phyloP scores from a whole-genome alignment of 1,140 invertebrate genomes.

The Ericerus pela region DNA sequence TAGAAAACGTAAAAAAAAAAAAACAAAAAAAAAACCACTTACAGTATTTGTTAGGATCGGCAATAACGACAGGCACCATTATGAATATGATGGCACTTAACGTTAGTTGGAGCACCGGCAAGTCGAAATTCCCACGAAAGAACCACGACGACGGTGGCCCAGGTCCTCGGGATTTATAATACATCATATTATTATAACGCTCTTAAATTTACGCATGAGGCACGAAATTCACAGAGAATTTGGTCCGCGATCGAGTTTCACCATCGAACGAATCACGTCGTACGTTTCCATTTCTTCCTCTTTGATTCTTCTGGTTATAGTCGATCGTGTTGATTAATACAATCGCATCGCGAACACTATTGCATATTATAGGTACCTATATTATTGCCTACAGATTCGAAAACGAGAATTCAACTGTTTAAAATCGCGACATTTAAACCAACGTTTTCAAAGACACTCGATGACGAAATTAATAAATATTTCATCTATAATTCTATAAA shows the following conservation, averaged over 20 bases:
- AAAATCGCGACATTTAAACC: background rate
- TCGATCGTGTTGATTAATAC: background rate
- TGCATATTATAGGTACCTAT: background rate
- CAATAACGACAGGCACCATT: background rate
- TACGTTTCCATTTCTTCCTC: background rate
- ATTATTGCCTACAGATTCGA: no score
- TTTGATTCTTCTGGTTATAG: background rate
- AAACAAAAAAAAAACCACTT: background rate
- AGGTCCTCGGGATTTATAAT: background rate
- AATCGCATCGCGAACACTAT: background rate
- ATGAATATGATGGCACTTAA: background rate
- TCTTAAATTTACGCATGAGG: background rate
- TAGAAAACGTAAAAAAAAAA: background rate
- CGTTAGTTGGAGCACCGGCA: background rate
- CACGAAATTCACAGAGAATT: background rate
- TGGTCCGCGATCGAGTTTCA: no score
- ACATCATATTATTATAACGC: background rate
- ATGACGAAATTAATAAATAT: background rate
- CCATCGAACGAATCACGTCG: background rate
- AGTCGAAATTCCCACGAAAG: no score
- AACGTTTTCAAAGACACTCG: background rate
- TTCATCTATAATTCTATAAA: background rate
- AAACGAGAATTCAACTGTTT: background rate
- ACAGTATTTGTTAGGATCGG: conserved; percentile 1
- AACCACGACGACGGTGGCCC: background rate